A percentile compares a stretch with the other conserved stretches of the same genome.
These are phyloP conservation scores for Ophonus ardosiacus DNA, from an alignment of 2,888 invertebrate genomes.

Conservation along the genomic window DNA sequence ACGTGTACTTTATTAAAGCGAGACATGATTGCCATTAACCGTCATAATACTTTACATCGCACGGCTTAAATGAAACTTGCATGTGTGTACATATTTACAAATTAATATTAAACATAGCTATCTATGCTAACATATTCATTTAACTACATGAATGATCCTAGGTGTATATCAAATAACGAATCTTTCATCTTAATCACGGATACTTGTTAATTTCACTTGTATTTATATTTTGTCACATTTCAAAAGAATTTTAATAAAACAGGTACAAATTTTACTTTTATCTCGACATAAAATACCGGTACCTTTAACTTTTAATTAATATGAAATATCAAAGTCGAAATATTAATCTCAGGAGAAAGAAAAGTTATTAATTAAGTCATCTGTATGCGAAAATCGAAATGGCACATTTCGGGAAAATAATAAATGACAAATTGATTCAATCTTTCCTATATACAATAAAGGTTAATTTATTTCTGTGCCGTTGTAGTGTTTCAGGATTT, in stretches of 20 bases:
- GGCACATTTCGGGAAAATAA: slow-evolving; percentile 4
- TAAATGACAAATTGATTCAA: neutral
- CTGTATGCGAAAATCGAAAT: slow-evolving; percentile 1
- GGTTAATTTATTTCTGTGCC: neutral
- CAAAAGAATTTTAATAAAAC: slow-evolving; percentile 16
- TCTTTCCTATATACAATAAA: neutral
- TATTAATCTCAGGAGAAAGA: slow-evolving; percentile 5
- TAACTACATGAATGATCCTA: slow-evolving; percentile 24
- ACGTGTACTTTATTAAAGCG: slow-evolving; percentile 59
- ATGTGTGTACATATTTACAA: slow-evolving; percentile 30
- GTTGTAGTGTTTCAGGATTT: neutral
- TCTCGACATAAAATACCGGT: neutral
- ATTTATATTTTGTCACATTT: slow-evolving; percentile 7
- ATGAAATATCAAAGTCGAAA: slow-evolving; percentile 22
- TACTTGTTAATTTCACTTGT: neutral
- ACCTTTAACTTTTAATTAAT: slow-evolving; percentile 36
- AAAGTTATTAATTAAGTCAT: slow-evolving; percentile 25
- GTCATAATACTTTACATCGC: slow-evolving; percentile 51
- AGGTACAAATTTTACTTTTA: neutral
- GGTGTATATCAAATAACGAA: neutral
- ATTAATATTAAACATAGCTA: slow-evolving; percentile 34
- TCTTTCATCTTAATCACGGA: slow-evolving; percentile 9
- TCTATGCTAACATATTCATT: slow-evolving; percentile 49
- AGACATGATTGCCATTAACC: slow-evolving; percentile 58
- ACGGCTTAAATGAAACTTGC: slow-evolving; percentile 23